Conservation (phyloP, 2,797 vertebrate species). For the Kryptopterus vitreolus region DNA sequence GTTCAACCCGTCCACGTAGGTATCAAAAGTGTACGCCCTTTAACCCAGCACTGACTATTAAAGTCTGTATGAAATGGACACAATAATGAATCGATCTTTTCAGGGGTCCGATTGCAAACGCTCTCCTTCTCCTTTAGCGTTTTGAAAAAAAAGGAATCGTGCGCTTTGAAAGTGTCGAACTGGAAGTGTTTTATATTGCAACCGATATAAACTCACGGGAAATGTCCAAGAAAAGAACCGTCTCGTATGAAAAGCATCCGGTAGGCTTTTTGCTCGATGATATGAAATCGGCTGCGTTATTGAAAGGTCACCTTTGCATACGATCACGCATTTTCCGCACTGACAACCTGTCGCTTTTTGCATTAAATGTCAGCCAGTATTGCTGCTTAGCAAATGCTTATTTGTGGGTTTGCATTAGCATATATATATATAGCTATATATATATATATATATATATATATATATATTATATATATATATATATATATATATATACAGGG, state of each 20-base stretch:
- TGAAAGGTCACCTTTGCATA: not conserved
- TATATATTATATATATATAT: too few relatives aligned
- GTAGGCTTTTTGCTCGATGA: not conserved
- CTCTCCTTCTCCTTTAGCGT: not conserved
- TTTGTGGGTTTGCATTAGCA: constrained; percentile 1
- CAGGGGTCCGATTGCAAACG: too few relatives aligned
- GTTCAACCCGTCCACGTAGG: not conserved
- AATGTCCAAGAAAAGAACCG: not conserved
- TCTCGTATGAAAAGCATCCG: not conserved
- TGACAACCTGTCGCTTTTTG: not conserved
- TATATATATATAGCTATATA: too few relatives aligned
- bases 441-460: too few relatives aligned
- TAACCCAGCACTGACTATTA: not conserved
- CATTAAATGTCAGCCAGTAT: not conserved
- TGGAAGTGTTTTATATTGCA: not conserved
- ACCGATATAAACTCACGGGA: too few relatives aligned
- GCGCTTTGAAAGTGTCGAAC: not conserved
- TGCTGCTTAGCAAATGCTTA: not conserved
- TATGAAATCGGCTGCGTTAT: not conserved
- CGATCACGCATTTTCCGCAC: not conserved
- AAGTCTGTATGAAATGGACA: not conserved
- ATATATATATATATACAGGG: too few relatives aligned
- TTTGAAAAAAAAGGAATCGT: not conserved
- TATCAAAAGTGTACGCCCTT: not conserved
- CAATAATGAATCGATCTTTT: not conserved